Conservation (phyloP, 2,797 vertebrate species). For the Australoheros facetus region DNA sequence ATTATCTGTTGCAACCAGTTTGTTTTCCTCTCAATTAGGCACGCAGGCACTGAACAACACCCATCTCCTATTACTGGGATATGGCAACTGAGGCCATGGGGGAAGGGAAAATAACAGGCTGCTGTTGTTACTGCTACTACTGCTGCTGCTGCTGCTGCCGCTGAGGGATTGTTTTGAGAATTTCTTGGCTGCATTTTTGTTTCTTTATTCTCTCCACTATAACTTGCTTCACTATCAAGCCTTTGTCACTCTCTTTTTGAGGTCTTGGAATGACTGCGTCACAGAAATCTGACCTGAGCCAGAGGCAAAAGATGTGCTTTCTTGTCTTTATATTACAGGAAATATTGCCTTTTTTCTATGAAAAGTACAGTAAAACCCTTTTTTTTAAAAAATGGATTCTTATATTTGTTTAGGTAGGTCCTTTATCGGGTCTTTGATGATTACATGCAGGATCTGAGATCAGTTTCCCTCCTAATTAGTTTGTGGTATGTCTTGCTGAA, state of each 20-base stretch:
- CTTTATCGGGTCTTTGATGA: background rate
- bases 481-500: too few relatives aligned
- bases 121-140: constrained; percentile 44
- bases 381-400: background rate
- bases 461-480: too few relatives aligned
- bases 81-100: constrained; percentile 62
- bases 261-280: constrained; percentile 32
- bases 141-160: constrained; percentile 28
- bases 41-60: constrained; percentile 68
- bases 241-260: constrained; percentile 32
- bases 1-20: constrained; percentile 77
- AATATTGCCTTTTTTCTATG: background rate
- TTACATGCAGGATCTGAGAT: background rate
- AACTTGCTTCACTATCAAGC: constrained; percentile 37
- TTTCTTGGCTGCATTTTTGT: constrained; percentile 56
- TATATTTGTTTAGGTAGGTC: background rate
- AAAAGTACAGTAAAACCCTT: background rate
- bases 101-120: constrained; percentile 62
- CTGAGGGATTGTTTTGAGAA: constrained; percentile 48
- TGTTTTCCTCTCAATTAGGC: constrained; percentile 78
- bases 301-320: background rate
- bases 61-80: constrained; percentile 63
- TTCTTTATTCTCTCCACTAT: constrained; percentile 30
- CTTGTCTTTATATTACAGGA: background rate
- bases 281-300: constrained; percentile 8